phyloP scores from a whole-genome alignment of 2,797 vertebrate genomes.

The Ispidina picta region DNA sequence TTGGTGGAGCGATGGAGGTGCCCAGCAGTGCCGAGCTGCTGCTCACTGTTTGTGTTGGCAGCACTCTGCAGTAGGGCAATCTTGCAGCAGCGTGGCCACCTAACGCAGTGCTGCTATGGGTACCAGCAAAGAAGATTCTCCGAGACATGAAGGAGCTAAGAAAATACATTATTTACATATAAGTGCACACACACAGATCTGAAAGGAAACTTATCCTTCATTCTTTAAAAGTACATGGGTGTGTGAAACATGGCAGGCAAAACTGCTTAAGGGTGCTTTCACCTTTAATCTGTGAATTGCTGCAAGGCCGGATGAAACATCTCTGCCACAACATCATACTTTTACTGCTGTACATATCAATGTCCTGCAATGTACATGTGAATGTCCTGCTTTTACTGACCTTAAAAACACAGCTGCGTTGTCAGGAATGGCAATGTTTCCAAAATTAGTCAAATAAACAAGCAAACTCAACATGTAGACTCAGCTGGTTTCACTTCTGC shows the following conservation, averaged over 20 bases:
- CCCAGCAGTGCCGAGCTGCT: neutral
- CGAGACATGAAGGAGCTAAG: neutral
- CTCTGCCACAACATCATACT: constrained; percentile 39
- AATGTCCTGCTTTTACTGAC: neutral
- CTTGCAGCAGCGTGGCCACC: neutral
- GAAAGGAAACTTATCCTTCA: neutral
- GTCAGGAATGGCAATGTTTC: constrained; percentile 6
- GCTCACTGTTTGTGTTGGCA: neutral
- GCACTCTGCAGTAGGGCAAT: neutral
- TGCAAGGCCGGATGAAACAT: constrained; percentile 36
- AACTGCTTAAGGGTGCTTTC: neutral
- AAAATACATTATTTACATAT: neutral
- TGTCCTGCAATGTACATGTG: neutral
- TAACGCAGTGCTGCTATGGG: neutral
- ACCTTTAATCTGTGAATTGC: constrained; percentile 10
- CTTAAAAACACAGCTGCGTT: constrained; percentile 50
- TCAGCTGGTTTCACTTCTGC: constrained; percentile 49
- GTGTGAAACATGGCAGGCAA: neutral
- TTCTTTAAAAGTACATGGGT: neutral
- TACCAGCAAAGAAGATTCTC: neutral
- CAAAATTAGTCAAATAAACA: constrained; percentile 16
- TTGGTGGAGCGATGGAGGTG: neutral
- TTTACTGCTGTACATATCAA: constrained; percentile 16
- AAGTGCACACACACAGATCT: neutral
- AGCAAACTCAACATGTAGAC: neutral